phyloP scores from a whole-genome alignment of 1,140 invertebrate species.

The Agraylea sexmaculata region DNA sequence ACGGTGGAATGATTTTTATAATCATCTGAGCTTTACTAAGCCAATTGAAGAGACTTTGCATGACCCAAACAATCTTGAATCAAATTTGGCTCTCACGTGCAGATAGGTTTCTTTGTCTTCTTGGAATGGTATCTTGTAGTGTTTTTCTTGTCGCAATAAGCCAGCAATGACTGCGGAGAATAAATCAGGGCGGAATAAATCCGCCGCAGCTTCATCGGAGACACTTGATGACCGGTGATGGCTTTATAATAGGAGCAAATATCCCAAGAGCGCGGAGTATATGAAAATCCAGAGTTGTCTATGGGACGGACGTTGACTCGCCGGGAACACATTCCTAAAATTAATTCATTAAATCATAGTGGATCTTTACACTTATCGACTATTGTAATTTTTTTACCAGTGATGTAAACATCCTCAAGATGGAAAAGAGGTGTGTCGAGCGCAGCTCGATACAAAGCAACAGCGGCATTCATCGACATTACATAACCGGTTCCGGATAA shows the following conservation, averaged over 20 bases:
- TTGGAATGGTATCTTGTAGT: too few species aligned
- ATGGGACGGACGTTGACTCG: constrained; percentile 38
- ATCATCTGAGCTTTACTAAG: too few species aligned
- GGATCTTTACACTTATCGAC: constrained; percentile 1
- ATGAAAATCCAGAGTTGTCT: constrained; percentile 50
- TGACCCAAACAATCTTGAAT: too few species aligned
- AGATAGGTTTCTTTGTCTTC: too few species aligned
- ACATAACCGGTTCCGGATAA: constrained; percentile 76
- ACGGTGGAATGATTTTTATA: too few species aligned
- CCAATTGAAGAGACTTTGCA: too few species aligned
- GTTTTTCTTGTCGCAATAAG: constrained; percentile 6
- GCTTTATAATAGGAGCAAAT: constrained; percentile 24
- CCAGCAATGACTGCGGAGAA: not conserved
- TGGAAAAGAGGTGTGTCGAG: constrained; percentile 59
- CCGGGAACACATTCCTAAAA: constrained; percentile 38
- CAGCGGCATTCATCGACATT: constrained; percentile 57
- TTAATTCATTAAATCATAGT: not conserved
- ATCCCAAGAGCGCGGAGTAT: constrained; percentile 38
- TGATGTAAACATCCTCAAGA: constrained; percentile 78
- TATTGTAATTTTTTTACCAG: constrained; percentile 40
- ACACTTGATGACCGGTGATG: constrained; percentile 17
- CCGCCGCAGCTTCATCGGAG: constrained; percentile 9
- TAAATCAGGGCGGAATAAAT: constrained; percentile 8
- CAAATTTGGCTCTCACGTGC: too few species aligned
- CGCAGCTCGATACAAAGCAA: constrained; percentile 55